Conservation (phyloP, 2,797 vertebrate genomes). For the Chrosomus eos region DNA sequence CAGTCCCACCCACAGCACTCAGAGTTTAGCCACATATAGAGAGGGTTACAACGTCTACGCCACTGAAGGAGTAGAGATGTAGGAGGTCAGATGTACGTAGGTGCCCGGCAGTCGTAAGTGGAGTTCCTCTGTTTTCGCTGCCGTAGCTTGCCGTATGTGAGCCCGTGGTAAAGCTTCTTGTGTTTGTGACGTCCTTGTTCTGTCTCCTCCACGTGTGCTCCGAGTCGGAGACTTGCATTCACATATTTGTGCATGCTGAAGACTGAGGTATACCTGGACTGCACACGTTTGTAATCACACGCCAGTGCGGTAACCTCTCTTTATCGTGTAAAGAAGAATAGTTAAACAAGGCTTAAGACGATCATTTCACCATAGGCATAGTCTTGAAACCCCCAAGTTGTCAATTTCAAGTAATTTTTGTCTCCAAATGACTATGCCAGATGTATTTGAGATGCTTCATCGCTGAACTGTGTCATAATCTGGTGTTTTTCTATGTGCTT, state of each 20-base stretch:
- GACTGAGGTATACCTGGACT: slow-evolving; percentile 34
- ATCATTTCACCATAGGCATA: slow-evolving; percentile 5
- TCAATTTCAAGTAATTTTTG: slow-evolving; percentile 32
- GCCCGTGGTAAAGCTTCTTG: slow-evolving; percentile 62
- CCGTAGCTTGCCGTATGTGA: slow-evolving; percentile 61
- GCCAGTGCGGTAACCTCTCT: slow-evolving; percentile 15
- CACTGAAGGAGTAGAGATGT: slow-evolving; percentile 99
- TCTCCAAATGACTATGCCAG: slow-evolving; percentile 51
- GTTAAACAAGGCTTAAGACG: slow-evolving; percentile 1
- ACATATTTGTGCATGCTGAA: slow-evolving; percentile 47
- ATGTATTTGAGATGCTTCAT: slow-evolving; percentile 57
- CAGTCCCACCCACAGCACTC: slow-evolving; percentile 99
- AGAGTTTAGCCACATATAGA: slow-evolving; percentile 99
- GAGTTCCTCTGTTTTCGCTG: slow-evolving; percentile 58
- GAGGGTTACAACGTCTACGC: slow-evolving; percentile 99
- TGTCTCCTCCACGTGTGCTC: slow-evolving; percentile 52
- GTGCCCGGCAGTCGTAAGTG: slow-evolving; percentile 61
- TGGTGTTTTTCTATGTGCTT: slow-evolving; percentile 62
- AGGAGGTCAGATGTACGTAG: slow-evolving; percentile 81
- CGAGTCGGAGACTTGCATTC: slow-evolving; percentile 52
- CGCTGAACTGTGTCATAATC: slow-evolving; percentile 58
- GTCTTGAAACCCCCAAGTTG: slow-evolving; percentile 31
- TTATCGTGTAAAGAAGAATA: neutral
- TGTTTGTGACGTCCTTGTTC: slow-evolving; percentile 62
- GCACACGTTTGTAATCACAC: slow-evolving; percentile 25